Evolutionary conservation across 2,113 vertebrate genomes (phyloP).

Genomic region (Lanius collurio): DNA sequence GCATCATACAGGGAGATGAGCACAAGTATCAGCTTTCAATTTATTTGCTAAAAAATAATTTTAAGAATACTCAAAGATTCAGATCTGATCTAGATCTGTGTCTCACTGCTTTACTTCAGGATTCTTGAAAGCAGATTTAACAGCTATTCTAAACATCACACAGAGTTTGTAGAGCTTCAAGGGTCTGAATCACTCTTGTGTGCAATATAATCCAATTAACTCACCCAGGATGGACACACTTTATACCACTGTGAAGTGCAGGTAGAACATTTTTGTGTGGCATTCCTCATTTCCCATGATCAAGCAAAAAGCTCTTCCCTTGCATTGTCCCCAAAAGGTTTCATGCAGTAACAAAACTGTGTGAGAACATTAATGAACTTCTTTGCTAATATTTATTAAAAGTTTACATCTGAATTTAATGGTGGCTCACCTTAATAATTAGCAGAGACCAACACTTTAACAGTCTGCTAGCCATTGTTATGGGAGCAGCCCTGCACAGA

Average conservation of each 20-base stretch:
- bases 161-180: background rate
- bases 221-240: background rate
- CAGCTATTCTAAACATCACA: background rate
- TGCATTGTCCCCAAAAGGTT: background rate
- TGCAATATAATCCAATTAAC: background rate
- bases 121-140: background rate
- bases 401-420: background rate
- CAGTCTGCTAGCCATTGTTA: background rate
- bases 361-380: background rate
- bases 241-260: background rate
- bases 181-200: background rate
- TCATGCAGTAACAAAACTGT: background rate
- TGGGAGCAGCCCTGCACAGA: background rate
- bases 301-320: background rate
- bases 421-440: background rate
- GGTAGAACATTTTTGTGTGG: background rate
- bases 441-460: background rate
- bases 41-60: background rate
- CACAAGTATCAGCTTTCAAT: background rate
- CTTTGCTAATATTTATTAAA: background rate
- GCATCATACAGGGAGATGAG: background rate
- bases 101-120: background rate
- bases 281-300: background rate
- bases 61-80: background rate
- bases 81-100: background rate